Base-by-base conservation (phyloP, 2,888 invertebrate species). In the Blastobasis lacticolella region DNA sequence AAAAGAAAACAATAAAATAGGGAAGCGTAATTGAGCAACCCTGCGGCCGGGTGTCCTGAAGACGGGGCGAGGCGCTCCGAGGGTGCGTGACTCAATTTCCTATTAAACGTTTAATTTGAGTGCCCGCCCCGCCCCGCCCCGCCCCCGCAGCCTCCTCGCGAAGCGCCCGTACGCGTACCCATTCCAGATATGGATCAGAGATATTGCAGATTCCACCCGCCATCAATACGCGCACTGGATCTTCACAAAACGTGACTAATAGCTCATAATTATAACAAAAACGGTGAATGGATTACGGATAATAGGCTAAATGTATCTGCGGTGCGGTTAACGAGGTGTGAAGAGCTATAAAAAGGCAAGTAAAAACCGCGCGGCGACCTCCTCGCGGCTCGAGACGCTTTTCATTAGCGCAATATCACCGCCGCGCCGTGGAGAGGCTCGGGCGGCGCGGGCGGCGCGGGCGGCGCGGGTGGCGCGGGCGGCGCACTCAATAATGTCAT, bases 341-440 rank as follows among this genome's bases (percentile, higher is more conserved):
- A 42, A 42, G 42, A 9, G 1, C 8, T 5, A n/a, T 6, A 42
- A n/a, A 42, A 42, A 42, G 10, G 9, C 7, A 9, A 40, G 9
- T 9, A 40, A 40, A 40, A 9, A 40, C 40, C 9, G 58, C 48
- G 44, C 47, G 38, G 55, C 49, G 46, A 23, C 38, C 49, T 58
- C 57, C 63, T 64, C 63, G 60, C 67, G 60, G 23, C 23, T 23
- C 23, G 66, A 72, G 75, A 69, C 56, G 79, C 75, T 77, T 78
- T 81, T 81, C 75, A 81, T 81, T 81, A 81, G 61, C 56, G 67
- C 78, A 81, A 80, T 81, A 23, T 23, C 23, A 23, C 23, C 23
- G 23, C 23, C 23, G n/a, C 23, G 23, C 23, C 23, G 1, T 23
- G 23, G 2, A 2, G 23, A 3, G 23, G 23, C 23, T 23, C 23